These are phyloP conservation scores for Coregonus clupeaformis DNA, from an alignment of 2,113 vertebrate species.

Conservation along the genomic window DNA sequence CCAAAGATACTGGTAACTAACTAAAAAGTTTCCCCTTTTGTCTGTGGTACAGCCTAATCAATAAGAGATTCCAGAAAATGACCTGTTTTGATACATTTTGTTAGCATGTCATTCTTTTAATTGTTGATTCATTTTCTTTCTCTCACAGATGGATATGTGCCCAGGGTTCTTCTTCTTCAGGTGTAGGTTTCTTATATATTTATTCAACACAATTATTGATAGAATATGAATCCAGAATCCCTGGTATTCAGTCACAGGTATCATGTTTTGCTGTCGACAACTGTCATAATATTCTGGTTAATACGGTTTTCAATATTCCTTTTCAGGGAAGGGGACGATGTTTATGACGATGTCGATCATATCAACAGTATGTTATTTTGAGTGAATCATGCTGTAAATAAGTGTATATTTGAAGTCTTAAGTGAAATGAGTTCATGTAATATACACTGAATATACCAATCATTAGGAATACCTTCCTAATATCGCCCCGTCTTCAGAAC, in stretches of 20 bases:
- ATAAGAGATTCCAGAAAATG: not conserved
- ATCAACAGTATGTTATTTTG: conserved; percentile 55
- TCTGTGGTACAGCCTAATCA: too few species aligned
- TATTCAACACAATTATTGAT: not conserved
- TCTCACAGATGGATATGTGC: conserved; percentile 73
- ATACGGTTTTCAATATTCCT: conserved; percentile 1
- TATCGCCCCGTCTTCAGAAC: too few species aligned
- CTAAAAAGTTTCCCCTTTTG: too few species aligned
- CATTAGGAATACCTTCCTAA: too few species aligned
- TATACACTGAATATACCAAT: too few species aligned
- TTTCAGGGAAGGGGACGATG: conserved; percentile 75
- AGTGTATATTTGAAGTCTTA: too few species aligned
- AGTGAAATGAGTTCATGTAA: too few species aligned
- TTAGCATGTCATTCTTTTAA: not conserved
- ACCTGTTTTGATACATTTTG: not conserved
- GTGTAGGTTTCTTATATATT: conserved; percentile 58
- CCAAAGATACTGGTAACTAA: too few species aligned
- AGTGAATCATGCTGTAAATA: too few species aligned
- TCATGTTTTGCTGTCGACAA: too few species aligned
- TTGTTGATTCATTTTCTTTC: conserved; percentile 11
- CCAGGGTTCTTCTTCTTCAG: conserved; percentile 61
- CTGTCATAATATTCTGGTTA: not conserved
- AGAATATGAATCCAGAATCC: too few species aligned
- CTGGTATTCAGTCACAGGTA: too few species aligned
- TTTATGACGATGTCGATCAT: conserved; percentile 81